Base-by-base conservation (phyloP, 1,140 invertebrate species). In the Venturia canescens region DNA sequence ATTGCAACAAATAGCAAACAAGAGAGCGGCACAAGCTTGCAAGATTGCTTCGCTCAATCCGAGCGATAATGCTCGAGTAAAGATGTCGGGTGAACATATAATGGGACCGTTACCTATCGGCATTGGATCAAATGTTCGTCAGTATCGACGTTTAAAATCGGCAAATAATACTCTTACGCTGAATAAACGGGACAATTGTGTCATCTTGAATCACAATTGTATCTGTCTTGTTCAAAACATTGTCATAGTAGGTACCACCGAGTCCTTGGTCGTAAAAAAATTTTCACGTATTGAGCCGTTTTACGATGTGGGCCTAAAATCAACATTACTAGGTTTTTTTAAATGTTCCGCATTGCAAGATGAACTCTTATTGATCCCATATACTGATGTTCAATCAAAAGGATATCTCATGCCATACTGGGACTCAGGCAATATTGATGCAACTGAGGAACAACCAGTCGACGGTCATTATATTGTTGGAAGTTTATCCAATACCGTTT, bases 171-270 rank as follows among this genome's bases (percentile, higher is more conserved):
- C 23, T 1, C 34, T 71, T 5, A 44, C 69, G 18, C 38, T 78
- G 23, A 34, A 16, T 66, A 31, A 78, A 44, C 69, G 48, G 21
- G 69, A 84, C 63, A 79, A 81, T 69, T 80, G 80, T 60, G 77
- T 71, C 13, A 78, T 84, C 27, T 66, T 80, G 31, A 67, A 82
- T 0, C 70, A 79, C 79, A 72, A 26, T 1, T 18, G 15, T 4
- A 70, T 84, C 76, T 82, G 78, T 70, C 31, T 83, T 29, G 50
- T 84, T 16, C 16, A 16, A 26, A 84, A 83, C 69, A 83, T 84
- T 44, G 11, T 83, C n/a, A 6, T 80, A 6, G 4, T 23, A 16
- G 50, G 63, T 0, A 18, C 31, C 13, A 31, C 26, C 7, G 23
- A 80, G n/a, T 72, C 53, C 26, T 29, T 84, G 15, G 67, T 82